These are phyloP conservation scores for Ptychochromis oligacanthus DNA, from an alignment of 2,113 vertebrate genomes.

Conservation along the genomic window DNA sequence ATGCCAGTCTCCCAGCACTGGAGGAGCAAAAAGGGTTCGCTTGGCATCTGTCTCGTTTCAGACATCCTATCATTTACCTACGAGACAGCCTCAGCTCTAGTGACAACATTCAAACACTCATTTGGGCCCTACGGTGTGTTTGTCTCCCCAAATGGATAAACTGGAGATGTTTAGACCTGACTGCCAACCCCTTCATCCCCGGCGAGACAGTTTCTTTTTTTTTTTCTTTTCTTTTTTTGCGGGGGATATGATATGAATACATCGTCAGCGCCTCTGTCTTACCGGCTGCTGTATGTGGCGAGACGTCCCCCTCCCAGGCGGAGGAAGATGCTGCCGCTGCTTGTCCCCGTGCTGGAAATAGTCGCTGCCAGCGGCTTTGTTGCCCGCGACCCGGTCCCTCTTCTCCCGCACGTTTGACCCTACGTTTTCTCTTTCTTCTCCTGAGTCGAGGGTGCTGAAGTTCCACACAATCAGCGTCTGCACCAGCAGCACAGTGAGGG, in stretches of 20 bases:
- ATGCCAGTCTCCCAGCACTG: conserved; percentile 31
- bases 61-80: conserved; percentile 9
- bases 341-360: conserved; percentile 71
- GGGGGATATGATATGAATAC: conserved; percentile 8
- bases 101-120: conserved; percentile 46
- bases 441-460: conserved; percentile 92
- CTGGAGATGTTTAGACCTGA: conserved; percentile 46
- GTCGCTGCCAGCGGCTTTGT: conserved; percentile 78
- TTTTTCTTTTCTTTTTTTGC: not conserved
- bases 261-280: conserved; percentile 44
- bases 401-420: conserved; percentile 80
- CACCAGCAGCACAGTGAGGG: conserved; percentile 90
- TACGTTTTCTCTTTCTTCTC: conserved; percentile 82
- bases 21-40: not conserved
- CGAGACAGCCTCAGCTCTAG: conserved; percentile 21
- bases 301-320: conserved; percentile 76
- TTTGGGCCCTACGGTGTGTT: conserved; percentile 46
- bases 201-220: not conserved
- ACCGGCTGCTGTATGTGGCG: conserved; percentile 81
- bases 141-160: conserved; percentile 3
- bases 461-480: conserved; percentile 95
- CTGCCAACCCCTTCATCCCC: conserved; percentile 37
- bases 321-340: conserved; percentile 73
- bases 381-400: conserved; percentile 76
- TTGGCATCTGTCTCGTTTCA: conserved; percentile 32